These are phyloP conservation scores for Anodontia alba DNA, from an alignment of 2,888 invertebrate species.

Conservation along the genomic window DNA sequence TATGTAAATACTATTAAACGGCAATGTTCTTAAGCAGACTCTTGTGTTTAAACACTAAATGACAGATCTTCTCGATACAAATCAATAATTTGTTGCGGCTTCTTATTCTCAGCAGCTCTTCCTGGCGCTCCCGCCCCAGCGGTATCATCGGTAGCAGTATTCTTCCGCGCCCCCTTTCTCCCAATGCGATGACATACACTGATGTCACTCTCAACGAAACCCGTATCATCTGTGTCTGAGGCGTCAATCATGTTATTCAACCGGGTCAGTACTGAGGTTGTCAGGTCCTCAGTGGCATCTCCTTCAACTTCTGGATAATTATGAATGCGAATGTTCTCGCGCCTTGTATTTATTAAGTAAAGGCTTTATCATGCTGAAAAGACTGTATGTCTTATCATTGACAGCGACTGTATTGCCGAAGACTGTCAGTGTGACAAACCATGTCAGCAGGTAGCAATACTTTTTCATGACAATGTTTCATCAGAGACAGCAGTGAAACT, in stretches of 20 bases:
- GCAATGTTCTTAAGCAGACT: not conserved
- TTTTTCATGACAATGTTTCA: no score
- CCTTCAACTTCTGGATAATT: not conserved
- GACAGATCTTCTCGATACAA: slow-evolving; percentile 12
- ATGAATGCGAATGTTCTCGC: slow-evolving; percentile 26
- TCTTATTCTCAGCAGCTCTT: not conserved
- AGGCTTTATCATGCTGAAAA: no score
- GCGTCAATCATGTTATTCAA: not conserved
- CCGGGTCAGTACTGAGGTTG: not conserved
- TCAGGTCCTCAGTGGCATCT: not conserved
- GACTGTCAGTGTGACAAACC: no score
- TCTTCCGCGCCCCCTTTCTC: not conserved
- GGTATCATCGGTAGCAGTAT: not conserved
- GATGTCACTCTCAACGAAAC: not conserved
- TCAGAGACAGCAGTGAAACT: no score
- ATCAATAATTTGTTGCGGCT: slow-evolving; percentile 19
- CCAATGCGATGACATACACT: not conserved
- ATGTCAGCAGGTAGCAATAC: no score
- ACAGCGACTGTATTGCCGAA: no score
- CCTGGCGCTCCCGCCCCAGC: not conserved
- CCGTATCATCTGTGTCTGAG: not conserved
- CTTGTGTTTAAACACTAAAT: not conserved
- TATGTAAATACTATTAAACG: slow-evolving; percentile 6
- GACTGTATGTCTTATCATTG: no score
- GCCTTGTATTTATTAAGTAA: no score